Evolutionary conservation across 2,888 invertebrate species (phyloP), one percentile per base, ranked within the genome.

Genomic region (Graphium colonna): DNA sequence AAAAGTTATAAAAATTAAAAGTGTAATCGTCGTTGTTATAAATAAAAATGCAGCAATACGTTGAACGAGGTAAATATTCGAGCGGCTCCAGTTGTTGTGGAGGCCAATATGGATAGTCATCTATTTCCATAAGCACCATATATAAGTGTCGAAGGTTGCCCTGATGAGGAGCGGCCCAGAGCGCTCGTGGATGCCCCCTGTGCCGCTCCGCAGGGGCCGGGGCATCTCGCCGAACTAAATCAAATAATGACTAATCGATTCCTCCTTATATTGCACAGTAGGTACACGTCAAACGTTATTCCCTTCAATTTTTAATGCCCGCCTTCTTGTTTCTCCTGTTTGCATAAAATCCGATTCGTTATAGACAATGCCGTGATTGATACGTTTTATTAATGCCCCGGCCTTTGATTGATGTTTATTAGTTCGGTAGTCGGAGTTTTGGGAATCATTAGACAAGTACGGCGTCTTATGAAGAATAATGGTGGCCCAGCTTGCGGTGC

Each of bases 191-290:
- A n/a, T n/a, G n/a, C n/a, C n/a, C 88, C 88, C 70, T 80, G 76
- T 69, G 86, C 68, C 75, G 53, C 86, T 58, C 87, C 59, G 72
- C 87, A 73, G 88, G 88, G 77, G 83, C 77, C 79, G 54, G 64
- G 67, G 73, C 73, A 72, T 75, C 73, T 77, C 78, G 80, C 81
- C 82, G 84, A 84, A 88, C 89, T 88, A 89, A 89, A 88, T 88
- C 89, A 89, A 88, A 89, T 87, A 89, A 87, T 89, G 89, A 89
- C 89, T 87, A 89, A 89, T 89, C 87, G 89, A 82, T 83, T 88
- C 77, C 79, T 72, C 77, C 83, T 80, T 81, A 86, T 85, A 89
- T 89, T 88, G 88, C 87, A 89, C 89, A 87, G 89, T 88, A 89
- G 89, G 87, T 87, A 85, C 84, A 89, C 87, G 86, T 88, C 88